These are phyloP conservation scores for Myrmecophaga tridactyla DNA, from an alignment of 2,113 vertebrate species.

Conservation along the genomic window DNA sequence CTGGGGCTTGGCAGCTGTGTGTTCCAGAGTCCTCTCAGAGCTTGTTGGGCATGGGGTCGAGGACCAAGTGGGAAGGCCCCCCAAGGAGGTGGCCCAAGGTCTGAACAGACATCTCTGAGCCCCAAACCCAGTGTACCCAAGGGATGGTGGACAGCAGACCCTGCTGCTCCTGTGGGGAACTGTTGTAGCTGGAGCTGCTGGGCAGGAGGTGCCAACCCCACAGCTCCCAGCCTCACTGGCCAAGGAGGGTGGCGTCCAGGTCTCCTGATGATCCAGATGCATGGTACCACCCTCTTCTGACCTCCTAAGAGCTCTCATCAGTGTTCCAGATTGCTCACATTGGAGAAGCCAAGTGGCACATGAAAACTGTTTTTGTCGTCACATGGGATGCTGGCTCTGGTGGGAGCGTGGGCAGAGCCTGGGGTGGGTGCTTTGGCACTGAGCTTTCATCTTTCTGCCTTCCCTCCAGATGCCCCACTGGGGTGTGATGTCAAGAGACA, in stretches of 20 bases:
- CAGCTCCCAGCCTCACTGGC: too few species aligned
- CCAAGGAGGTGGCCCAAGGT: not conserved
- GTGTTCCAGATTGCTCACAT: not conserved
- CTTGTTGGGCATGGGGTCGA: not conserved
- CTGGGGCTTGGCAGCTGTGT: not conserved
- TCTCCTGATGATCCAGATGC: not conserved
- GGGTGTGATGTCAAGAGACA: too few species aligned
- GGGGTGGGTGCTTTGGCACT: too few species aligned
- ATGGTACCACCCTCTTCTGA: too few species aligned
- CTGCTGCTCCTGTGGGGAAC: not conserved
- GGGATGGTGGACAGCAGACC: not conserved
- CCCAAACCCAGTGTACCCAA: not conserved
- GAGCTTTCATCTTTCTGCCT: too few species aligned
- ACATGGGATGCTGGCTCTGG: too few species aligned
- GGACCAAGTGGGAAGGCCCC: not conserved
- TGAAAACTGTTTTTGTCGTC: too few species aligned
- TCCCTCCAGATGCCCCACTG: too few species aligned
- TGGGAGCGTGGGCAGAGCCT: too few species aligned
- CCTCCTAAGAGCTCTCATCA: too few species aligned
- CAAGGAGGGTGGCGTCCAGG: not conserved
- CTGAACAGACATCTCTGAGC: not conserved
- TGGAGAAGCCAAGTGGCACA: conserved; percentile 27
- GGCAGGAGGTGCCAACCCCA: too few species aligned
- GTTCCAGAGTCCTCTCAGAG: not conserved
- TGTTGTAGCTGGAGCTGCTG: too few species aligned